Percentiles rank a stretch among this genome's conserved stretches.
Conservation (phyloP, 2,888 invertebrate genomes). For the Latrodectus elegans region DNA sequence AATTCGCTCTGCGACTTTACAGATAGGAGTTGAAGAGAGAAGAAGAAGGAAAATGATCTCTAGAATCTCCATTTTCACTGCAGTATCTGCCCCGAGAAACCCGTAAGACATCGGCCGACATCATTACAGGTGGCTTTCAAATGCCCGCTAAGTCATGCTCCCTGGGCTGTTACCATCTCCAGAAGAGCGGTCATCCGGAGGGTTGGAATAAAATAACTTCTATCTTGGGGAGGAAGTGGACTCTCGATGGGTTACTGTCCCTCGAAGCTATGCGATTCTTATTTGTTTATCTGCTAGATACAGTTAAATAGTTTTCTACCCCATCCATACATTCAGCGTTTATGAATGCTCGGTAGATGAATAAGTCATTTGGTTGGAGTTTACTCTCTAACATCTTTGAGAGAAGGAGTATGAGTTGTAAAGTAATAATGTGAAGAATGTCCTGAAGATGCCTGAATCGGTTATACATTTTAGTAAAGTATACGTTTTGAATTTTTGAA, state of each 20-base stretch:
- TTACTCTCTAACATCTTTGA: too few relatives aligned
- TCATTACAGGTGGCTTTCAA: conserved; percentile 9
- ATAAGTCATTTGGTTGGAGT: not conserved
- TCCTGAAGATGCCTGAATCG: too few relatives aligned
- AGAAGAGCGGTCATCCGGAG: conserved; percentile 2
- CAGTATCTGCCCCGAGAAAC: not conserved
- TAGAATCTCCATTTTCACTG: not conserved
- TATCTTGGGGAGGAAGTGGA: not conserved
- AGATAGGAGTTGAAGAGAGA: too few relatives aligned
- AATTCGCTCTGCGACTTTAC: too few relatives aligned
- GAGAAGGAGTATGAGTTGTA: too few relatives aligned
- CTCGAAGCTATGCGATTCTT: not conserved
- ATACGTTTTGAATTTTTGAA: too few relatives aligned
- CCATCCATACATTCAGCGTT: not conserved
- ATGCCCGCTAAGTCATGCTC: conserved; percentile 8
- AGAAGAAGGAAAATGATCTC: not conserved
- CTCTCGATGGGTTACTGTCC: not conserved
- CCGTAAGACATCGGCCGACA: not conserved
- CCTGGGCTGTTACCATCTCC: conserved; percentile 13
- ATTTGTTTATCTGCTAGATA: conserved; percentile 3
- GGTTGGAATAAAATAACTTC: conserved; percentile 16
- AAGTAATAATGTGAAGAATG: too few relatives aligned
- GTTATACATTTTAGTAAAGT: too few relatives aligned
- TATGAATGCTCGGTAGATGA: not conserved
- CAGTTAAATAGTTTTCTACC: not conserved